Evolutionary conservation across 2,797 vertebrate genomes (phyloP).

Genomic region (Hozukius guyotensis): DNA sequence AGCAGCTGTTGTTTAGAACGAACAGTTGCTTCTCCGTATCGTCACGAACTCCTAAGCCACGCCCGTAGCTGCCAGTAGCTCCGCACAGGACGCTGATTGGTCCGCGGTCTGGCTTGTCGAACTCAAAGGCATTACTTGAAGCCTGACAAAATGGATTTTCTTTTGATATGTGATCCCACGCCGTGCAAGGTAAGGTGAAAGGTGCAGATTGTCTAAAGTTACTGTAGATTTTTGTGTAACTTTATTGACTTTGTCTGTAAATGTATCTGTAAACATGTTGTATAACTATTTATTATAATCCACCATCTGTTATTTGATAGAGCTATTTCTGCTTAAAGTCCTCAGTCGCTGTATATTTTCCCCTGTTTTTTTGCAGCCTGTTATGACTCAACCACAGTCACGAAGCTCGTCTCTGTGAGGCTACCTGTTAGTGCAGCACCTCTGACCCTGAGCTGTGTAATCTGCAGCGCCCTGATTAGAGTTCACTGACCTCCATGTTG

Average conservation of each 20-base stretch:
- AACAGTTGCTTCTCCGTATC: no score
- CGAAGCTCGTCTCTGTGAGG: constrained; percentile 1
- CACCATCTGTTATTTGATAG: not conserved
- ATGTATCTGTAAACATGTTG: not conserved
- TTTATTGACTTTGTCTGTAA: not conserved
- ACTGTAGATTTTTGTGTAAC: not conserved
- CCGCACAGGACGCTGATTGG: no score
- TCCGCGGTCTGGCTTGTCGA: no score
- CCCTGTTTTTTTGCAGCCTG: not conserved
- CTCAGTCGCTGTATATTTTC: not conserved
- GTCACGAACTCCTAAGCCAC: no score
- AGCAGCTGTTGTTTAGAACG: no score
- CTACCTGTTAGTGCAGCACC: constrained; percentile 41
- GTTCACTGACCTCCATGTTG: constrained; percentile 51
- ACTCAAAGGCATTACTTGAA: not conserved
- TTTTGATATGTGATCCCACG: no score
- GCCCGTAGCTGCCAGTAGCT: no score
- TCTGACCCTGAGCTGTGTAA: constrained; percentile 50
- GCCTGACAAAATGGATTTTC: no score
- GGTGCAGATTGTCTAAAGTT: not conserved
- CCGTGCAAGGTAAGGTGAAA: not conserved
- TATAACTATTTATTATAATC: not conserved
- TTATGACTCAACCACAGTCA: constrained; percentile 8
- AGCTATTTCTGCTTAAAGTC: not conserved
- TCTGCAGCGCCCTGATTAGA: constrained; percentile 39